Evolutionary conservation across 2,888 invertebrate genomes (phyloP).

Genomic region (Parnassius orleans): DNA sequence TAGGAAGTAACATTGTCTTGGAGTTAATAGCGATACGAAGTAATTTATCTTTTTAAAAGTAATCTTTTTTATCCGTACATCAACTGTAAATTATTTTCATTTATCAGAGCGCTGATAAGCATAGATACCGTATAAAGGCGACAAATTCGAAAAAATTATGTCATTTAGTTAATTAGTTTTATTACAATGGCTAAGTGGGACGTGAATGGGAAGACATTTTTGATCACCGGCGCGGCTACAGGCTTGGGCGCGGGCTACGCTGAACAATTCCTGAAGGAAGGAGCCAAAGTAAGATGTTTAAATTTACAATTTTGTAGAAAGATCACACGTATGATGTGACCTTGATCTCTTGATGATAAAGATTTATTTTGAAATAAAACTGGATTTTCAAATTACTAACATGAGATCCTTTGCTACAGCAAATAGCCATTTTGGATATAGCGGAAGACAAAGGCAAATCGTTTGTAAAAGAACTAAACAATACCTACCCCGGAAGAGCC

Average conservation of each 20-base stretch:
- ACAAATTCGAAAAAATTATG: background rate
- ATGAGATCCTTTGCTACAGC: constrained; percentile 32
- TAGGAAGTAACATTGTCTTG: too few relatives aligned
- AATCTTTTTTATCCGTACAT: too few relatives aligned
- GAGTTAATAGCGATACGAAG: too few relatives aligned
- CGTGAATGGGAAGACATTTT: constrained; percentile 42
- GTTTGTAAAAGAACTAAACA: constrained; percentile 39
- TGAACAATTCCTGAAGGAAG: constrained; percentile 42
- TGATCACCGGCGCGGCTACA: constrained; percentile 53
- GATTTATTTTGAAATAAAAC: too few relatives aligned
- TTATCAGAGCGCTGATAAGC: background rate
- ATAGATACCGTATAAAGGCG: background rate
- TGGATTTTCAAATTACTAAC: too few relatives aligned
- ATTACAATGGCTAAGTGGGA: constrained; percentile 28
- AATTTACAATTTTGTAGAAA: too few relatives aligned
- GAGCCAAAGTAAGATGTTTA: constrained; percentile 42
- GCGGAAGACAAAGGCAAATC: constrained; percentile 42
- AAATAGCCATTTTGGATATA: constrained; percentile 48
- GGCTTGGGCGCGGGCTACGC: constrained; percentile 50
- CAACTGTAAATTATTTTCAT: too few relatives aligned
- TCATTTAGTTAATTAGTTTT: background rate
- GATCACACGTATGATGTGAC: too few relatives aligned
- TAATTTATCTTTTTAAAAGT: too few relatives aligned
- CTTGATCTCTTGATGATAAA: too few relatives aligned
- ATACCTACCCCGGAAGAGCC: constrained; percentile 37